Evolutionary conservation across 2,797 vertebrate species (phyloP).

Genomic region (Craterocephalus amniculus): DNA sequence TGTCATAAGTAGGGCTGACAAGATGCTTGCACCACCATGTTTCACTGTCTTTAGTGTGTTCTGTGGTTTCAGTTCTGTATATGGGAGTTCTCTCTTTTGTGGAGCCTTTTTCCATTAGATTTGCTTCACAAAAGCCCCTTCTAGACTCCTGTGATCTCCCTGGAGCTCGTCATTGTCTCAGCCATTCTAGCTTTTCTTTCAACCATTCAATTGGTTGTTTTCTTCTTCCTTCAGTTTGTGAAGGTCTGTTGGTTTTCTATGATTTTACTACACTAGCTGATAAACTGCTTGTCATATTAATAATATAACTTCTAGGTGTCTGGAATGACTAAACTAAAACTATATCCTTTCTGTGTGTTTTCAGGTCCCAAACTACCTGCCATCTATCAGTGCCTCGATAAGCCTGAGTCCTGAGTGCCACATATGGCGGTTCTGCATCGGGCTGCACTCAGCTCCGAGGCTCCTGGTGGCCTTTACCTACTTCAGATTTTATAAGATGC

Average conservation of each 20-base stretch:
- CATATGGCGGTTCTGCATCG: slow-evolving; percentile 91
- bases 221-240: neutral
- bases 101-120: neutral
- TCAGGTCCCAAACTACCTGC: slow-evolving; percentile 92
- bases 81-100: neutral
- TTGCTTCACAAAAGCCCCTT: neutral
- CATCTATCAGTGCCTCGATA: slow-evolving; percentile 92
- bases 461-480: slow-evolving; percentile 88
- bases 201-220: neutral
- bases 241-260: neutral
- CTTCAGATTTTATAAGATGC: slow-evolving; percentile 87
- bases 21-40: slow-evolving; percentile 1
- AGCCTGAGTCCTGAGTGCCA: slow-evolving; percentile 90
- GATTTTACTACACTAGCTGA: neutral
- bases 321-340: neutral
- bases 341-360: slow-evolving; percentile 13
- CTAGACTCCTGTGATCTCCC: slow-evolving; percentile 2
- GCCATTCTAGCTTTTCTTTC: neutral
- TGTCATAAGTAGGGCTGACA: neutral
- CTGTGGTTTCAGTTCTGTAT: neutral
- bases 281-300: neutral
- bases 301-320: neutral
- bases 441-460: slow-evolving; percentile 89
- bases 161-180: neutral
- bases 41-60: slow-evolving; percentile 3